These are phyloP conservation scores for Microctenopoma stevenorrisi DNA, from an alignment of 2,797 vertebrate genomes.

Conservation along the genomic window DNA sequence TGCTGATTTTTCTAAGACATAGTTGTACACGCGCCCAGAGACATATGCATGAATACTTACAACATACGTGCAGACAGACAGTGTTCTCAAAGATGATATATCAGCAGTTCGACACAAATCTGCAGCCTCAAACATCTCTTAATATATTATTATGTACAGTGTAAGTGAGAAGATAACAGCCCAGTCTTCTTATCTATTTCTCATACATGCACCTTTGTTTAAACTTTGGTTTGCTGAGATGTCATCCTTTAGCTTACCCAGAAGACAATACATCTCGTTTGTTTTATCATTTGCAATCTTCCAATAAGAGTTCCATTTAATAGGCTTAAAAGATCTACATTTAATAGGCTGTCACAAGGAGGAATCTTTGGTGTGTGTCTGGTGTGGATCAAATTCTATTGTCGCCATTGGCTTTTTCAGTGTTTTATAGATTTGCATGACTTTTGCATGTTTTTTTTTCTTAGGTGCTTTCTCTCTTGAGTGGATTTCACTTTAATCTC, in stretches of 20 bases:
- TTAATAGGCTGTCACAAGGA: background rate
- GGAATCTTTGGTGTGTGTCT: conserved; percentile 6
- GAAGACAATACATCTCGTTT: no score
- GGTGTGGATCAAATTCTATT: background rate
- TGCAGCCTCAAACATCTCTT: no score
- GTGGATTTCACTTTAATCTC: background rate
- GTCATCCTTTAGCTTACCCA: no score
- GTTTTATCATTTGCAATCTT: no score
- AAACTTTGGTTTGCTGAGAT: background rate
- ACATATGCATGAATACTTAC: conserved; percentile 13
- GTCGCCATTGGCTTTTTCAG: background rate
- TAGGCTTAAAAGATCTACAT: no score
- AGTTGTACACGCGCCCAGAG: conserved; percentile 24
- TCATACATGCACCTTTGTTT: no score
- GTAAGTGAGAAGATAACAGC: no score
- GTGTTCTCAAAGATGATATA: background rate
- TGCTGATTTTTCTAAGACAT: conserved; percentile 33
- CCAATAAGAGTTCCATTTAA: no score
- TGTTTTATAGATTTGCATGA: conserved; percentile 16
- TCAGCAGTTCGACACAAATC: no score
- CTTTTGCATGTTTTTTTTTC: conserved; percentile 43
- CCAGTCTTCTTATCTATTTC: no score
- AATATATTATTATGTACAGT: no score
- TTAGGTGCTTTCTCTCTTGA: background rate
- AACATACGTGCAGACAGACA: background rate